Evolutionary conservation across 2,797 vertebrate species (phyloP).

Genomic region (Myripristis jacobus): DNA sequence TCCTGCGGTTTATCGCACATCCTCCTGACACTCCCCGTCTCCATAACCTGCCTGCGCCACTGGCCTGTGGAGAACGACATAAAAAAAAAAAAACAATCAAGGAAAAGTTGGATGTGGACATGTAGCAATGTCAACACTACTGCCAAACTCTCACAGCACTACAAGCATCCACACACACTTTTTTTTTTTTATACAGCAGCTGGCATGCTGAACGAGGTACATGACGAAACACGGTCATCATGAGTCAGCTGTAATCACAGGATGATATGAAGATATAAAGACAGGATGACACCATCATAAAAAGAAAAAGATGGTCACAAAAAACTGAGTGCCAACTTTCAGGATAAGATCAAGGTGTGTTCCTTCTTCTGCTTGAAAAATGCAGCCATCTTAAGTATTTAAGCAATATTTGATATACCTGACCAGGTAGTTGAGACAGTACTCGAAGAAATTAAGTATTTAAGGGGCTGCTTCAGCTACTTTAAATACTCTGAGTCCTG

Average conservation of each 20-base stretch:
- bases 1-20: conserved; percentile 87
- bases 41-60: conserved; percentile 50
- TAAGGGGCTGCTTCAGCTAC: no score
- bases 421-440: no score
- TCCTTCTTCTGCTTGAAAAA: no score
- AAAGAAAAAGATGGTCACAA: neutral
- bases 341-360: neutral
- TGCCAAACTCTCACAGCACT: neutral
- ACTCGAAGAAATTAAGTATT: no score
- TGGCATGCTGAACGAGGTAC: no score
- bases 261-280: neutral
- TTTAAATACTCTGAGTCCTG: no score
- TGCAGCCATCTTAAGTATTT: no score
- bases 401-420: no score
- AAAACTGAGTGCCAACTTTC: neutral
- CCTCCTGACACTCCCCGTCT: conserved; percentile 62
- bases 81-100: neutral
- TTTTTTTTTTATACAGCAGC: no score
- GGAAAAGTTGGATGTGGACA: neutral
- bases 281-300: neutral
- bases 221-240: neutral
- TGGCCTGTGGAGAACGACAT: conserved; percentile 63
- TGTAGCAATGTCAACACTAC: neutral
- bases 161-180: no score
- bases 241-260: neutral